Evolutionary conservation across 2,888 invertebrate genomes (phyloP).

Genomic region (Schizotus pectinicornis): DNA sequence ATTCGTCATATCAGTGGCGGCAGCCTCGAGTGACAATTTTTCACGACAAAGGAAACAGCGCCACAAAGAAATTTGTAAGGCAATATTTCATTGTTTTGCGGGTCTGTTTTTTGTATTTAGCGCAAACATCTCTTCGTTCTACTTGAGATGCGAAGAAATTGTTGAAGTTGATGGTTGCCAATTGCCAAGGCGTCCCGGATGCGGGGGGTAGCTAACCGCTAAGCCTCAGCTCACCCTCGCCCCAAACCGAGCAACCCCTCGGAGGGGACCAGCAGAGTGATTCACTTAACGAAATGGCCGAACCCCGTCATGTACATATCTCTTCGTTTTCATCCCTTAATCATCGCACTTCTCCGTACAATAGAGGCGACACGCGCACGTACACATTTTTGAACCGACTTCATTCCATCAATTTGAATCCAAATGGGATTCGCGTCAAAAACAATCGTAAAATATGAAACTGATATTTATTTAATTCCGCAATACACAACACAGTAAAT

Average conservation of each 20-base stretch:
- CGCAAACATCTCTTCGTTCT: slow-evolving; percentile 13
- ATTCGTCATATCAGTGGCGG: no score
- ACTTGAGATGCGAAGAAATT: slow-evolving; percentile 19
- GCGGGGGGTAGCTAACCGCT: slow-evolving; percentile 26
- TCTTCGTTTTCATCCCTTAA: slow-evolving; percentile 41
- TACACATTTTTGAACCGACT: slow-evolving; percentile 18
- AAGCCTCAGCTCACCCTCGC: slow-evolving; percentile 24
- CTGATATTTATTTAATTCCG: slow-evolving; percentile 36
- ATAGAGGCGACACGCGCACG: slow-evolving; percentile 16
- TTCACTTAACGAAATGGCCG: slow-evolving; percentile 48
- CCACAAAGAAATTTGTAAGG: no score
- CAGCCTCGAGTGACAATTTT: no score
- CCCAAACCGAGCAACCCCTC: slow-evolving; percentile 24
- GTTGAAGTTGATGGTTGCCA: slow-evolving; percentile 24
- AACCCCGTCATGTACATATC: slow-evolving; percentile 43
- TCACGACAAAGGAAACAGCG: no score
- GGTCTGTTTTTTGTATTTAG: slow-evolving; percentile 9
- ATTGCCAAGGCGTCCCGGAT: slow-evolving; percentile 16
- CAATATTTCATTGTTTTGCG: not conserved
- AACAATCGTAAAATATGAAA: slow-evolving; percentile 41
- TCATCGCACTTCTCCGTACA: slow-evolving; percentile 28
- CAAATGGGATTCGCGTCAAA: slow-evolving; percentile 40
- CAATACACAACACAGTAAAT: slow-evolving; percentile 9
- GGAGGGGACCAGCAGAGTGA: slow-evolving; percentile 41
- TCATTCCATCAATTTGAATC: slow-evolving; percentile 37